Conservation (phyloP, 2,797 vertebrate genomes). For the Pampus argenteus region DNA sequence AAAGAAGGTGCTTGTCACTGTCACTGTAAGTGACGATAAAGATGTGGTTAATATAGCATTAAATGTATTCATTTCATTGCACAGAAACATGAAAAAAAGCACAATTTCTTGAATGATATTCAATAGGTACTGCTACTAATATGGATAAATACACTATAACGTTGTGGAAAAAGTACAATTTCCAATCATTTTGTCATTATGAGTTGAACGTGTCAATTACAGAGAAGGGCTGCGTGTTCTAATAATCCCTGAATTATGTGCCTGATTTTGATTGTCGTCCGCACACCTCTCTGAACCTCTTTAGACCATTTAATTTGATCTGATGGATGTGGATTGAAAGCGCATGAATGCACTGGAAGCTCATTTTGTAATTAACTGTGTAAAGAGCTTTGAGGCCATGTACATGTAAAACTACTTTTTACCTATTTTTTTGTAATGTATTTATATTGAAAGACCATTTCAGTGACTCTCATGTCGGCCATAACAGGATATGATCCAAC, state of each 20-base stretch:
- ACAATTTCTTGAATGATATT: neutral
- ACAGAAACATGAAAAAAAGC: slow-evolving; percentile 7
- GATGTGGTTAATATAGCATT: neutral
- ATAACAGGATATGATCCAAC: slow-evolving; percentile 59
- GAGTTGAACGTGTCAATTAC: slow-evolving; percentile 25
- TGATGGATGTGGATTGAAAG: slow-evolving; percentile 60
- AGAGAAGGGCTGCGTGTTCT: slow-evolving; percentile 50
- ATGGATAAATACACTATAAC: neutral
- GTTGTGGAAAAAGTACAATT: slow-evolving; percentile 4
- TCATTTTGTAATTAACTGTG: slow-evolving; percentile 69
- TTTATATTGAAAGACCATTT: slow-evolving; percentile 73
- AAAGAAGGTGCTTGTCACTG: slow-evolving; percentile 19
- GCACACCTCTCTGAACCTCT: slow-evolving; percentile 67
- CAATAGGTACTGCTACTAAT: neutral
- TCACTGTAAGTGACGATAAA: neutral
- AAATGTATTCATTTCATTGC: slow-evolving; percentile 5
- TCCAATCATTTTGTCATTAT: slow-evolving; percentile 12
- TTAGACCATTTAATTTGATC: slow-evolving; percentile 59
- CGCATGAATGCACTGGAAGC: slow-evolving; percentile 58
- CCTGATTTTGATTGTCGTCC: slow-evolving; percentile 74
- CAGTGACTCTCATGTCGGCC: slow-evolving; percentile 51
- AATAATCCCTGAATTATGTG: slow-evolving; percentile 74
- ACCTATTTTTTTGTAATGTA: slow-evolving; percentile 79
- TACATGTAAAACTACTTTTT: slow-evolving; percentile 71
- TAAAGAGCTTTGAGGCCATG: slow-evolving; percentile 59